Conservation (phyloP, 2,113 vertebrate species). For the Cyphomyrus discorhynchus region DNA sequence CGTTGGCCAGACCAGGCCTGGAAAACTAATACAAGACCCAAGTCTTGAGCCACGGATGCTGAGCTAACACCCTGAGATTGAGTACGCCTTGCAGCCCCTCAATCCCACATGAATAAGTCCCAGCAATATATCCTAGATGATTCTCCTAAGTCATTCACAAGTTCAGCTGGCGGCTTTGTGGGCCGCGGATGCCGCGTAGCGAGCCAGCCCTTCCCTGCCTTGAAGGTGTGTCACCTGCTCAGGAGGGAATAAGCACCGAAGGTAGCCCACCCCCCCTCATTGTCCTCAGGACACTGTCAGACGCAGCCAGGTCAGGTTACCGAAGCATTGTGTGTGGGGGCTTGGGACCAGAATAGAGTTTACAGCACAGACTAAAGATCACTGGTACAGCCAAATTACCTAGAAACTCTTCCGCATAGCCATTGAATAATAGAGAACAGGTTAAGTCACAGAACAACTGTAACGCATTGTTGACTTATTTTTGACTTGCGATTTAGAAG, state of each 20-base stretch:
- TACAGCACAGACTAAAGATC: neutral
- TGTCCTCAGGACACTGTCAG: slow-evolving; percentile 18
- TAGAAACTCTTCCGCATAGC: neutral
- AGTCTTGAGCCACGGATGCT: neutral
- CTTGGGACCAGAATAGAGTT: neutral
- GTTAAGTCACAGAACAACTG: slow-evolving; percentile 16
- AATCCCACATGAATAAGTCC: neutral
- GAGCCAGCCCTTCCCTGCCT: neutral
- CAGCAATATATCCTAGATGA: neutral
- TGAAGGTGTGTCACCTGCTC: slow-evolving; percentile 14
- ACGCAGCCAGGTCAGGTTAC: slow-evolving; percentile 14
- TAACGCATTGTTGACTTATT: neutral
- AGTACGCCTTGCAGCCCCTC: neutral
- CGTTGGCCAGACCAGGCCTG: neutral
- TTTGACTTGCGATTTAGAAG: neutral
- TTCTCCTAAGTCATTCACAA: neutral
- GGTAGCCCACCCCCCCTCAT: slow-evolving; percentile 20
- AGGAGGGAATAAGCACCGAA: neutral
- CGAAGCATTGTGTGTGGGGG: neutral
- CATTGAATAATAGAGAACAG: neutral
- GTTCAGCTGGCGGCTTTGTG: neutral
- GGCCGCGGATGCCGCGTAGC: neutral
- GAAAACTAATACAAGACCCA: neutral
- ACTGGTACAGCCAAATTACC: slow-evolving; percentile 2
- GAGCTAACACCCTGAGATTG: neutral